A percentile compares a stretch with the other conserved stretches of the same genome.
phyloP scores from a whole-genome alignment of 2,888 invertebrate species.

The Notodonta ziczac region DNA sequence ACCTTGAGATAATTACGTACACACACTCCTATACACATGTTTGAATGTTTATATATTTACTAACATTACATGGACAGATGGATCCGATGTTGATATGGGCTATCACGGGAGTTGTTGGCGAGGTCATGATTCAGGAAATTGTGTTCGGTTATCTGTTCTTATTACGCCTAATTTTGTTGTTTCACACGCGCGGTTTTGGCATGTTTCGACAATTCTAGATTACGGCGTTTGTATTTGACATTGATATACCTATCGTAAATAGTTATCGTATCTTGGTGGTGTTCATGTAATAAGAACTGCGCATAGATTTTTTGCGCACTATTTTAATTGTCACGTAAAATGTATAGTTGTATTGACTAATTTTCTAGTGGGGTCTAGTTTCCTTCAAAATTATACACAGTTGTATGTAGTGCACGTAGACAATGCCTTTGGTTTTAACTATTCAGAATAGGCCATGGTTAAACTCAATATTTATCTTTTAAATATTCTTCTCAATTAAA shows the following conservation, averaged over 20 bases:
- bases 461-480: no score
- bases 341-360: no score
- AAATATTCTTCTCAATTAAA: no score
- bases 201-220: not conserved
- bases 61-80: conserved; percentile 4
- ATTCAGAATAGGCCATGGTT: no score
- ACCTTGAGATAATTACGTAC: not conserved
- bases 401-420: no score
- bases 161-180: conserved; percentile 40
- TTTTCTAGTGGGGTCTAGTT: no score
- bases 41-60: conserved; percentile 22
- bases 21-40: conserved; percentile 8
- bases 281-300: no score
- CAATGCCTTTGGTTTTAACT: no score
- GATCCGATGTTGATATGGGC: conserved; percentile 30
- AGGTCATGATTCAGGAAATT: conserved; percentile 55
- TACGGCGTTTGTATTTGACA: not conserved
- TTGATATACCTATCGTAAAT: not conserved
- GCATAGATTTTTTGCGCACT: no score
- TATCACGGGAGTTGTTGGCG: conserved; percentile 40
- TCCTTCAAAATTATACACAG: no score
- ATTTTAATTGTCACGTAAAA: no score
- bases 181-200: not conserved
- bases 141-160: conserved; percentile 23
- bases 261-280: no score